Evolutionary conservation across 2,888 invertebrate genomes (phyloP).

Genomic region (Tenthredo notha): DNA sequence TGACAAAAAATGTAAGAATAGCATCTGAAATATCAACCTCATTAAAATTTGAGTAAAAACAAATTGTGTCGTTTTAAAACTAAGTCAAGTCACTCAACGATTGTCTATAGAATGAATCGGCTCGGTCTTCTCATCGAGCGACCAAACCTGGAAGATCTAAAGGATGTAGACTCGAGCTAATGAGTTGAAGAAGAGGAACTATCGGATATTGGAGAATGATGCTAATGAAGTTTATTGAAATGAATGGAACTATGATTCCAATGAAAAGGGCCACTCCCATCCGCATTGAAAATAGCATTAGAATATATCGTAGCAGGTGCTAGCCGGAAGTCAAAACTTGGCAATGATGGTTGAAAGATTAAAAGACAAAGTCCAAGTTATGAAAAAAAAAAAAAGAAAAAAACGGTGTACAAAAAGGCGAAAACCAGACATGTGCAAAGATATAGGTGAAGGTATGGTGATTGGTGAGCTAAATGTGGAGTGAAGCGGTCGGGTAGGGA

Average conservation of each 20-base stretch:
- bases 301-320: constrained; percentile 39
- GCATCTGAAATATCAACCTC: background rate
- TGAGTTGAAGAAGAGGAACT: background rate
- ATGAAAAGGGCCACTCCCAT: constrained; percentile 36
- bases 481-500: background rate
- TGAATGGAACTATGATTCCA: background rate
- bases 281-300: constrained; percentile 31
- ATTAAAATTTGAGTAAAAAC: background rate
- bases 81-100: background rate
- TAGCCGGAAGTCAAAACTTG: constrained; percentile 1
- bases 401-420: background rate
- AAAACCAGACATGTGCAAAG: constrained; percentile 11
- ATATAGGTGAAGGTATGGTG: background rate
- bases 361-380: constrained; percentile 18
- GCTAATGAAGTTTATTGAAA: background rate
- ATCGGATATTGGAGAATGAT: background rate
- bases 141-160: background rate
- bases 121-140: background rate
- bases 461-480: constrained; percentile 2
- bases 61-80: background rate
- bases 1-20: background rate
- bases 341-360: constrained; percentile 6
- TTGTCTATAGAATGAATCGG: background rate
- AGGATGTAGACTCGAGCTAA: background rate
- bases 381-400: background rate